Base-by-base conservation (phyloP, 2,113 vertebrate species). In the Campylomormyrus numenius region DNA sequence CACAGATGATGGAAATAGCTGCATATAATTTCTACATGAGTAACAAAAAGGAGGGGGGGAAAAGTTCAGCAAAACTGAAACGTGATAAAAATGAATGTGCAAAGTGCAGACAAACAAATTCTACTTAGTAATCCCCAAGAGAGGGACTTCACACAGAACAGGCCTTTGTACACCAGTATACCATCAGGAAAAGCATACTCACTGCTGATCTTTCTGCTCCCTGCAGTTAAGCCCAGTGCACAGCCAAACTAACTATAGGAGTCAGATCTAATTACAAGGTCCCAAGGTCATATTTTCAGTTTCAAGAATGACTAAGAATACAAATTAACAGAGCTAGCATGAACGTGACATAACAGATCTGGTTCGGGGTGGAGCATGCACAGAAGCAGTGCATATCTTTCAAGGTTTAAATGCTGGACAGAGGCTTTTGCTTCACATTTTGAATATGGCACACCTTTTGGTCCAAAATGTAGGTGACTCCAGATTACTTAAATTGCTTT, bases 371-470 rank as follows among this genome's bases (percentile, higher is more conserved):
- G 15, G 21, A 46, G 6, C 31, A 88, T 5, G 56, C 56, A 66
- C 56, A 88, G 7, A 53, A 52, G 9, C 21, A 46, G 87, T 87
- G 86, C 50, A 42, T 27, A 10, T 56, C 56, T 39, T 39, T 53
- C 35, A 39, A 50, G 8, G 49, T 27, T 24, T 62, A 24, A 88
- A 56, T 46, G 17, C 42, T 66, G 87, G 39, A 88, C 53, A 46
- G 17, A 84, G 80, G 53, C 80, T 42, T 48, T 31, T 85, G 89
- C 39, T 7, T 58, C 21, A 96, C 93, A 95, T 95, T 96, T 96
- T 95, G 94, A 91, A 92, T 93, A 96, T 98, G 97, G 97, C 96
- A 97, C 96, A 97, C 95, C 94, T 96, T 96, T 97, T 97, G 96
- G 97, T 98, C 97, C 96, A 93, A 96, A 31, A 94, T 94, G 95